Conservation (phyloP, 37 sponge, comb jelly and placozoan species). For the Ianthella basta region DNA sequence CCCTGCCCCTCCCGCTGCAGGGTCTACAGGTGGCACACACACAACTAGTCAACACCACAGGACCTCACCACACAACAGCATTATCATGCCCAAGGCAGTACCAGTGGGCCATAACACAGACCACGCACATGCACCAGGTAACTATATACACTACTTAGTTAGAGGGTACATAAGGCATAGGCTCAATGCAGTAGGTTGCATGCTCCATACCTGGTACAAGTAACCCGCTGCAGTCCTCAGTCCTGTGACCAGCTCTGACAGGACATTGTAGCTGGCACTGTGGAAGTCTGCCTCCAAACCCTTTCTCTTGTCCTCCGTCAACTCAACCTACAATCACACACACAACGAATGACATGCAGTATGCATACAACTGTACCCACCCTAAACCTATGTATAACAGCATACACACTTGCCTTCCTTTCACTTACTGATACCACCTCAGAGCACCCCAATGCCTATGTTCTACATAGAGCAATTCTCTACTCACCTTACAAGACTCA, state of each 20-base stretch:
- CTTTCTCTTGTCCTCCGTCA: constrained; percentile 44
- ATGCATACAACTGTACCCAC: not conserved
- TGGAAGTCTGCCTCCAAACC: constrained; percentile 82
- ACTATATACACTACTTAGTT: no score
- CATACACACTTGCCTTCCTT: not conserved
- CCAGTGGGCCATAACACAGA: no score
- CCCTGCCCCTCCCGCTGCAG: not conserved
- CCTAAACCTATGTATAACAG: not conserved
- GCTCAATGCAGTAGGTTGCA: no score
- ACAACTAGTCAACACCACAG: no score
- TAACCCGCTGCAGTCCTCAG: constrained; percentile 68
- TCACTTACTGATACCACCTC: not conserved
- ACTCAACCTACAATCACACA: constrained; percentile 36
- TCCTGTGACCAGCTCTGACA: constrained; percentile 65
- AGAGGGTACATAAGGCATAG: no score
- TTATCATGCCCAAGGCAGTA: no score
- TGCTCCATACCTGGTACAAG: constrained; percentile 51
- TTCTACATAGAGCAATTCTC: not conserved
- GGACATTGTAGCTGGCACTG: constrained; percentile 56
- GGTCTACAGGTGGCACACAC: no score
- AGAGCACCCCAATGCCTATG: not conserved
- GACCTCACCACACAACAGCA: no score
- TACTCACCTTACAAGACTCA: constrained; percentile 14
- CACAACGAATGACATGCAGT: not conserved
- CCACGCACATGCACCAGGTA: no score